Evolutionary conservation across 53 echinoderm and acorn worm genomes (phyloP).

Genomic region (Echinometra lucunter): DNA sequence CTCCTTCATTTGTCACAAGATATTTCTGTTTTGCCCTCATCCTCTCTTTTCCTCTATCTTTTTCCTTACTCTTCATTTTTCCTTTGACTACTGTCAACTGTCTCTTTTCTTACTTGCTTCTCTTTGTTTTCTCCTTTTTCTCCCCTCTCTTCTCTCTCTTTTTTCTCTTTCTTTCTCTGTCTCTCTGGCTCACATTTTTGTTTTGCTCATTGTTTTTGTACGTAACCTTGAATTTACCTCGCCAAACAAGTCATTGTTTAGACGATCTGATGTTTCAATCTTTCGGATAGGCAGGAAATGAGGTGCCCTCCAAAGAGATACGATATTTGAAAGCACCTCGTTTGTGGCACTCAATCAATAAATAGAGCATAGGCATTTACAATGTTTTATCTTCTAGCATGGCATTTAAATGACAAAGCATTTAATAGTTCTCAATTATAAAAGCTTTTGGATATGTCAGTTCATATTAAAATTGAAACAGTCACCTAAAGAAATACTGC

Average conservation of each 20-base stretch:
- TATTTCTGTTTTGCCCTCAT: too few relatives aligned
- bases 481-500: too few relatives aligned
- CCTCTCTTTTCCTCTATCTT: too few relatives aligned
- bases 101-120: too few relatives aligned
- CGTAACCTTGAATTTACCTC: background rate
- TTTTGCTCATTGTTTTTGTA: background rate
- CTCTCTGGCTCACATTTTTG: background rate
- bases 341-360: slow-evolving; percentile 10
- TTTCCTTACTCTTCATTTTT: too few relatives aligned
- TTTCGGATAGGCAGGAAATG: background rate
- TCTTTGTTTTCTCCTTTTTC: too few relatives aligned
- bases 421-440: background rate
- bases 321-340: background rate
- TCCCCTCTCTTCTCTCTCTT: too few relatives aligned
- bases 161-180: background rate
- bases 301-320: background rate
- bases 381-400: background rate
- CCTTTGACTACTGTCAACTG: too few relatives aligned
- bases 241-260: background rate
- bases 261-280: background rate
- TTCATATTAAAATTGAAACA: too few relatives aligned
- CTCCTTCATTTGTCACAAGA: too few relatives aligned
- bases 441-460: background rate
- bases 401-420: background rate
- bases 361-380: slow-evolving; percentile 3